phyloP scores from a whole-genome alignment of 37 sponge, comb jelly and placozoan genomes.

The Beroe forskalii region DNA sequence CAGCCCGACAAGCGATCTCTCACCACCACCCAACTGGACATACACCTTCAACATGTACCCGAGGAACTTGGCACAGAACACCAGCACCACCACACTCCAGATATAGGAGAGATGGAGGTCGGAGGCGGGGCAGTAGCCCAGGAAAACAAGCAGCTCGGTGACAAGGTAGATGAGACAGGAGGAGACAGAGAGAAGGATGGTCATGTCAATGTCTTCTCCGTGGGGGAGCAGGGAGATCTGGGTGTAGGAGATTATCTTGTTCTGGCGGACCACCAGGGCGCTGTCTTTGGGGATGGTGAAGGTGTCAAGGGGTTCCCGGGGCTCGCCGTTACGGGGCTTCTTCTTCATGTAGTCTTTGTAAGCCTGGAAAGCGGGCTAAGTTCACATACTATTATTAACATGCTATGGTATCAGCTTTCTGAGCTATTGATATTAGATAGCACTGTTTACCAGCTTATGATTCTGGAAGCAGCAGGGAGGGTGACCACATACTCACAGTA shows the following conservation, averaged over 20 bases:
- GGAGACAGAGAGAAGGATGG: not conserved
- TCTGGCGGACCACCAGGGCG: not conserved
- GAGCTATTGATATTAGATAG: too few species aligned
- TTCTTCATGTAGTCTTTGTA: slow-evolving; percentile 47
- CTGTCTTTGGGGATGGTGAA: slow-evolving; percentile 59
- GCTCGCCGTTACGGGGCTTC: slow-evolving; percentile 16
- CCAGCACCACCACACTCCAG: slow-evolving; percentile 20
- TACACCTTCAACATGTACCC: slow-evolving; percentile 52
- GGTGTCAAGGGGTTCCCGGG: not conserved
- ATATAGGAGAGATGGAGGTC: slow-evolving; percentile 57
- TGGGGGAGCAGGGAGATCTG: slow-evolving; percentile 23
- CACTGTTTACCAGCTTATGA: too few species aligned
- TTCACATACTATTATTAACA: too few species aligned
- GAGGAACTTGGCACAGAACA: slow-evolving; percentile 44
- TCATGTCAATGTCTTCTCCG: slow-evolving; percentile 47
- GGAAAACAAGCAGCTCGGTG: not conserved
- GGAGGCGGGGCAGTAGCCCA: not conserved
- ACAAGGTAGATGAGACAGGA: slow-evolving; percentile 23
- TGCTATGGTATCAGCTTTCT: too few species aligned
- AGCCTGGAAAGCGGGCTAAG: not conserved
- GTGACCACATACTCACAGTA: too few species aligned
- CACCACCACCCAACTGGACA: slow-evolving; percentile 22
- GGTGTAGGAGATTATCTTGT: slow-evolving; percentile 7
- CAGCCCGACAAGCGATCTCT: not conserved
- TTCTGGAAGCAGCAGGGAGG: too few species aligned